Conservation (phyloP, 2,113 vertebrate genomes). For the Pogona vitticeps region DNA sequence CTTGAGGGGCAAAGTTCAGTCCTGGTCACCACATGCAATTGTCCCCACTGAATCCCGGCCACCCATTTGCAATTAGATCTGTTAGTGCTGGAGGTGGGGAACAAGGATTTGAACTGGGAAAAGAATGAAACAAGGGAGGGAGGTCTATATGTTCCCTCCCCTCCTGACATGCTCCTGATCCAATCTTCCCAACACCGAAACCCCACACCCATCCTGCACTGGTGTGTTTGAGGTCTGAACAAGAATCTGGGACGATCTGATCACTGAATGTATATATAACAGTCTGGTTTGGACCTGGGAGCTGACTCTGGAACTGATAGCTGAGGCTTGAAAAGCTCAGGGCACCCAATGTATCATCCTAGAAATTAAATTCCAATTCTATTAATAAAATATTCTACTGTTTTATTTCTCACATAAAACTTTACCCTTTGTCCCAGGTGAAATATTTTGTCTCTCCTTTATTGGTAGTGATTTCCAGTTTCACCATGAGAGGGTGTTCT, state of each 20-base stretch:
- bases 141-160: too few relatives aligned
- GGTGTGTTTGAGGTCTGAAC: neutral
- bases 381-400: neutral
- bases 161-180: neutral
- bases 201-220: too few relatives aligned
- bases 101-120: neutral
- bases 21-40: too few relatives aligned
- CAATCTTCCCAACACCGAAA: neutral
- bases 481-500: constrained; percentile 26
- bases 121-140: neutral
- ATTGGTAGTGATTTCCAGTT: constrained; percentile 8
- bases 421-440: neutral
- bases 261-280: too few relatives aligned
- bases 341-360: neutral
- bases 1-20: too few relatives aligned
- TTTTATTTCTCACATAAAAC: neutral
- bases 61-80: too few relatives aligned
- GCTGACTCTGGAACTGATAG: neutral
- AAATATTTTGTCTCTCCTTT: neutral
- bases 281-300: neutral
- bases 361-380: neutral
- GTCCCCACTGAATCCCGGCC: too few relatives aligned
- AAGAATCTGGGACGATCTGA: neutral
- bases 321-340: neutral
- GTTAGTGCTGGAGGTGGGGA: neutral